These are phyloP conservation scores for Strigamia maritima DNA, from an alignment of 2,888 invertebrate genomes.

Conservation along the genomic window DNA sequence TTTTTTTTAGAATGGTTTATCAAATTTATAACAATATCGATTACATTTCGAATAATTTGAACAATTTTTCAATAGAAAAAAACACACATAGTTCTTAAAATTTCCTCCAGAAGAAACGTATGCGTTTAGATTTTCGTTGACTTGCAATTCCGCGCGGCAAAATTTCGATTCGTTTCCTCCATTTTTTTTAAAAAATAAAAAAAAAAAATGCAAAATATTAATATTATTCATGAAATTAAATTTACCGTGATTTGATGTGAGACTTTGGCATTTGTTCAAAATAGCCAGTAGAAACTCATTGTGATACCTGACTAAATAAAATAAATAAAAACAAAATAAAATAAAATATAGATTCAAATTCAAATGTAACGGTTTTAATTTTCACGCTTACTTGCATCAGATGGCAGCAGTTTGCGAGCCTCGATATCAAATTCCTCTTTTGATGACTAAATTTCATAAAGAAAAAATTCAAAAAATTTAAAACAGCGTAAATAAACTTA, in stretches of 20 bases:
- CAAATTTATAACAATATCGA: no score
- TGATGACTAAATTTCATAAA: conserved; percentile 58
- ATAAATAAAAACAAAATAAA: conserved; percentile 32
- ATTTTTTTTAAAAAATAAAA: not conserved
- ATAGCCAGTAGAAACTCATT: conserved; percentile 79
- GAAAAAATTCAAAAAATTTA: conserved; percentile 32
- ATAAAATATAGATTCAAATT: conserved; percentile 2
- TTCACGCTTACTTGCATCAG: conserved; percentile 57
- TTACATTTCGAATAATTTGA: no score
- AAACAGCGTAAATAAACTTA: not conserved
- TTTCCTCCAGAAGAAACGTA: not conserved
- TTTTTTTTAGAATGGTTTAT: no score
- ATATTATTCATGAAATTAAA: not conserved
- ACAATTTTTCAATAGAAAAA: no score
- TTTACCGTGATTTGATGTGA: conserved; percentile 50
- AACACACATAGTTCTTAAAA: no score
- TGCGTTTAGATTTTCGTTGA: not conserved
- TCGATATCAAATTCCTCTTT: conserved; percentile 80
- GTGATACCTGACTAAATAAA: conserved; percentile 68
- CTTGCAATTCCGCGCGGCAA: not conserved
- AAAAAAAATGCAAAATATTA: not conserved
- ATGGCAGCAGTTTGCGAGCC: conserved; percentile 68
- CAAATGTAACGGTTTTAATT: not conserved
- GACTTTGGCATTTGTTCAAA: conserved; percentile 66
- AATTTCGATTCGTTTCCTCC: conserved; percentile 9